Evolutionary conservation across 2,113 vertebrate genomes (phyloP).

Genomic region (Erythrolamprus reginae): DNA sequence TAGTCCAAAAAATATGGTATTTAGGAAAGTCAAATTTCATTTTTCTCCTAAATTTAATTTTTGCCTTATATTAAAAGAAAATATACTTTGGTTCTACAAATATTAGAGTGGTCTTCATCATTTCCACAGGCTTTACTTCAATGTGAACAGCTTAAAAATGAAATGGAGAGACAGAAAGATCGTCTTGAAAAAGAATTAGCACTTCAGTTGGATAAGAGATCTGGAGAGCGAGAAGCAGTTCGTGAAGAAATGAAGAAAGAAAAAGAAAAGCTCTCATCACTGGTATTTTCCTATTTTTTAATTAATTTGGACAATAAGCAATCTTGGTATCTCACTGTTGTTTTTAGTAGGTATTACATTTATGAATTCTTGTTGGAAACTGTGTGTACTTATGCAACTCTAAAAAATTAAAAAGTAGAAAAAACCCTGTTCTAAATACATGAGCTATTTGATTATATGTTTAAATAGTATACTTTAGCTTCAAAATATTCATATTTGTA

Average conservation of each 20-base stretch:
- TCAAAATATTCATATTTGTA: neutral
- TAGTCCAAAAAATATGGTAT: too few species aligned
- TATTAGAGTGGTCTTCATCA: neutral
- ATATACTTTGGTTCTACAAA: neutral
- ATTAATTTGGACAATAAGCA: neutral
- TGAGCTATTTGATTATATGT: neutral
- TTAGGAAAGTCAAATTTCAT: too few species aligned
- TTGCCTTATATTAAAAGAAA: neutral
- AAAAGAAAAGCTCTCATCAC: slow-evolving; percentile 69
- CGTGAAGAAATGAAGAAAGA: slow-evolving; percentile 74
- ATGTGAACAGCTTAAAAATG: slow-evolving; percentile 81
- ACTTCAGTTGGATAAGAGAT: slow-evolving; percentile 70
- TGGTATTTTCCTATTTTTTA: slow-evolving; percentile 59
- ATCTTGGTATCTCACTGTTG: neutral
- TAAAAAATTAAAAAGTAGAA: neutral
- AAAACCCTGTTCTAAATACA: neutral
- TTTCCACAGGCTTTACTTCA: slow-evolving; percentile 77
- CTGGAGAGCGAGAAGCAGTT: slow-evolving; percentile 72
- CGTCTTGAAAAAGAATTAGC: slow-evolving; percentile 75
- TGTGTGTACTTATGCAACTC: neutral
- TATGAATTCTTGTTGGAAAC: neutral
- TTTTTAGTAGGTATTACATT: neutral
- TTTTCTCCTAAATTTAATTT: neutral
- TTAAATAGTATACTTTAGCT: neutral
- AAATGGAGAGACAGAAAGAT: slow-evolving; percentile 76